Conservation (phyloP, 2,113 vertebrate genomes). For the Strix uralensis region DNA sequence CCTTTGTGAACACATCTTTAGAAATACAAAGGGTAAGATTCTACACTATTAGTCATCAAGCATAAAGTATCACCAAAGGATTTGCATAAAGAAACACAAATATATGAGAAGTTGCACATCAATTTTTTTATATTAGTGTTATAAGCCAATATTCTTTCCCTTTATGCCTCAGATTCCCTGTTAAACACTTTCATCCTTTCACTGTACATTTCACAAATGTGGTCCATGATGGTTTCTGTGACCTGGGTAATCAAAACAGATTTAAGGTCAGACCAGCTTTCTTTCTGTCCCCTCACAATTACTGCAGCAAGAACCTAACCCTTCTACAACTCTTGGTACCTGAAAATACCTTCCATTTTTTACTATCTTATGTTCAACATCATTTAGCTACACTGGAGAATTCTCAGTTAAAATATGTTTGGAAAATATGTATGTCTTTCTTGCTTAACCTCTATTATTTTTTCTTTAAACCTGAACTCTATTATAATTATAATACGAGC, state of each 20-base stretch:
- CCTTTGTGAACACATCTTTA: background rate
- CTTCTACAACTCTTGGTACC: background rate
- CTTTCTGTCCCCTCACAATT: background rate
- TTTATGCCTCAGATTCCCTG: background rate
- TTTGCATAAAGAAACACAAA: background rate
- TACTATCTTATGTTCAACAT: background rate
- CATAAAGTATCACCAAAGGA: background rate
- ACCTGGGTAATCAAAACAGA: background rate
- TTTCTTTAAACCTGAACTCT: background rate
- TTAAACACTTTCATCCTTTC: background rate
- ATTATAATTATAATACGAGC: background rate
- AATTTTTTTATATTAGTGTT: background rate
- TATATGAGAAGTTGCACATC: background rate
- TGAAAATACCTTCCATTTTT: background rate
- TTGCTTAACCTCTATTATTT: background rate
- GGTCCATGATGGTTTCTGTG: background rate
- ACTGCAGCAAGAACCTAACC: background rate
- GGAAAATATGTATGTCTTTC: background rate
- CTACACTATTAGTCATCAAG: background rate
- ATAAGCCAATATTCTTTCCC: background rate
- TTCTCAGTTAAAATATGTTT: background rate
- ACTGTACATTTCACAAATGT: background rate
- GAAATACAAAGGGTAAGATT: background rate
- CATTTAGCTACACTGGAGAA: background rate
- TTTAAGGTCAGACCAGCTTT: background rate